Percentiles rank a stretch among this genome's conserved stretches.
phyloP scores from a whole-genome alignment of 1,140 invertebrate genomes.

The Rhopalosiphum padi region DNA sequence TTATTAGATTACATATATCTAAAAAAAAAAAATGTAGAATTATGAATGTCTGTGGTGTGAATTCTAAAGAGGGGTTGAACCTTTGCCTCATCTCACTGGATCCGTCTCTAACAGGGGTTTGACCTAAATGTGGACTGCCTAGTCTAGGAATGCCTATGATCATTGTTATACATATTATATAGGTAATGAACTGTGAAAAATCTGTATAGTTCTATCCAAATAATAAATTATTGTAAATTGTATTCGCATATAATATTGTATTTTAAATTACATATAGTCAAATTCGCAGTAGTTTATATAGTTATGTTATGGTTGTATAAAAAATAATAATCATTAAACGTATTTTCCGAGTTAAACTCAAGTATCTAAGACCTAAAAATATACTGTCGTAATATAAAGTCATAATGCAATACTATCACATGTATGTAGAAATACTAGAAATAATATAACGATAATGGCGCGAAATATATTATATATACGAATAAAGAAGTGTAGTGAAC shows the following conservation, averaged over 20 bases:
- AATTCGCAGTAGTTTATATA: background rate
- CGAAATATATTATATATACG: background rate
- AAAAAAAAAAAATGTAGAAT: background rate
- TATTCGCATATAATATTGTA: background rate
- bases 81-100: background rate
- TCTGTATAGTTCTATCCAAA: background rate
- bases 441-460: slow-evolving; percentile 20
- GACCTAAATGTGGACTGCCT: background rate
- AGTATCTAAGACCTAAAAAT: background rate
- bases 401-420: slow-evolving; percentile 23
- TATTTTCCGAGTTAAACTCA: slow-evolving; percentile 5
- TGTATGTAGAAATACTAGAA: slow-evolving; percentile 24
- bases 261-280: background rate
- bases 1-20: background rate
- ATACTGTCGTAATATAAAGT: background rate
- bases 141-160: background rate
- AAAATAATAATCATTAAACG: slow-evolving; percentile 28
- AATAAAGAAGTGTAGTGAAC: slow-evolving; percentile 44
- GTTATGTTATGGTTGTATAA: background rate
- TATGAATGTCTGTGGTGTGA: background rate
- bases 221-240: background rate
- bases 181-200: background rate
- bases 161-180: background rate
- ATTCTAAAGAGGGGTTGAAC: background rate
- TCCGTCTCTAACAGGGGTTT: background rate